Base-by-base conservation (phyloP, 2,888 invertebrate species). In the Sepiola atlantica region DNA sequence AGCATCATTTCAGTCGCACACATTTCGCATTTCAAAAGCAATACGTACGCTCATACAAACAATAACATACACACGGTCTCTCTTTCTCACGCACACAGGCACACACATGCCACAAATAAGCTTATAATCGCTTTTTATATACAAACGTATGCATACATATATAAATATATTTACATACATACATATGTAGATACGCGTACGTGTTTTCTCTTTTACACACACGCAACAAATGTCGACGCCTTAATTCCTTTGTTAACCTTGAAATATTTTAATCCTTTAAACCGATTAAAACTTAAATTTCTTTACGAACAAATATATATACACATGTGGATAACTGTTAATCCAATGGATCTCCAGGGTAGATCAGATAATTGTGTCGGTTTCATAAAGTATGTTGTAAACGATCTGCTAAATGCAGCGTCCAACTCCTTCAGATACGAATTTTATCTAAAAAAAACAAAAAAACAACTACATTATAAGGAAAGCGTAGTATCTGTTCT, bases 221-320 rank as follows among this genome's bases (percentile, higher is more conserved):
- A 45, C 8, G 45, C 45, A 8, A 61, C 28, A 24, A 61, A 61
- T n/a, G 32, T 14, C 14, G 0, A 77, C n/a, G 77, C 77, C 77
- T n/a, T 45, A 0, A 14, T n/a, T 77, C 16, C n/a, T 77, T 77
- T 32, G 32, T n/a, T n/a, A n/a, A 32, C 32, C 32, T 77, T 77
- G 77, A 32, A 77, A 77, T 61, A 61, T 77, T n/a, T 77, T 77
- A 32, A 77, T 77, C n/a, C 77, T 77, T 77, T 77, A n/a, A 77
- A 77, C 77, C n/a, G 32, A 77, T 77, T 77, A 77, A 28, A 77
- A 77, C n/a, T n/a, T 77, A 28, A 77, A 77, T 77, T n/a, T 77
- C n/a, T 28, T 77, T 28, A 77, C 77, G 8, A 77, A 77, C 18
- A 77, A n/a, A n/a, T 77, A n/a, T n/a, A 77, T 16, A n/a, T n/a